Conservation (phyloP, 2,888 invertebrate species). For the Aleiodes leptofemur region DNA sequence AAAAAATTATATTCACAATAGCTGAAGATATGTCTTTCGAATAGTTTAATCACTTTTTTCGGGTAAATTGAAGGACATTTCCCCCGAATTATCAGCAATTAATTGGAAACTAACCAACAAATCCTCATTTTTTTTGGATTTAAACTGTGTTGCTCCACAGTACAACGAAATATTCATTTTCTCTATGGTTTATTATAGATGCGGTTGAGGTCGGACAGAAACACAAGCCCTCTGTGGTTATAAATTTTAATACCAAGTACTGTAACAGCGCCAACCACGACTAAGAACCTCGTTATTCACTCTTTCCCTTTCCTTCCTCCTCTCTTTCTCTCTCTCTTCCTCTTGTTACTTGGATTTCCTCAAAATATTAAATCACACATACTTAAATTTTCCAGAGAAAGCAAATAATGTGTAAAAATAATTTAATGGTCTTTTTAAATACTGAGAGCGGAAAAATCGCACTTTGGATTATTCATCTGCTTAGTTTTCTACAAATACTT, state of each 20-base stretch:
- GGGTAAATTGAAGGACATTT: too few relatives aligned
- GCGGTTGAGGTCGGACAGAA: slow-evolving; percentile 3
- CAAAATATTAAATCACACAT: too few relatives aligned
- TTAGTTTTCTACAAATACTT: slow-evolving; percentile 14
- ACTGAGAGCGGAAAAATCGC: slow-evolving; percentile 19
- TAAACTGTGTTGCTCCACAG: neutral
- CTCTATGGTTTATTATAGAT: slow-evolving; percentile 31
- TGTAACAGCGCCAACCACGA: slow-evolving; percentile 12
- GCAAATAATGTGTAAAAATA: too few relatives aligned
- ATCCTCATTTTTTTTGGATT: too few relatives aligned
- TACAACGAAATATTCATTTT: slow-evolving; percentile 24
- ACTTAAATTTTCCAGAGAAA: too few relatives aligned
- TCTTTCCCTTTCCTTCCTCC: neutral
- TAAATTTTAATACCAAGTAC: slow-evolving; percentile 34
- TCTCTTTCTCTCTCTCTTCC: neutral
- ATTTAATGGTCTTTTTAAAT: too few relatives aligned
- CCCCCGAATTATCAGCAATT: too few relatives aligned
- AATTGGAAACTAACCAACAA: too few relatives aligned
- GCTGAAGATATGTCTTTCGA: too few relatives aligned
- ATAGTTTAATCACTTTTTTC: too few relatives aligned
- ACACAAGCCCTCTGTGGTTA: slow-evolving; percentile 31
- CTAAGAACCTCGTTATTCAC: slow-evolving; percentile 32
- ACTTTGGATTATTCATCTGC: slow-evolving; percentile 1
- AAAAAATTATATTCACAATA: neutral
- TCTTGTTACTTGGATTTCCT: neutral